Conservation (phyloP, 2,797 vertebrate genomes). For the Pseudotriccus pelzelni region DNA sequence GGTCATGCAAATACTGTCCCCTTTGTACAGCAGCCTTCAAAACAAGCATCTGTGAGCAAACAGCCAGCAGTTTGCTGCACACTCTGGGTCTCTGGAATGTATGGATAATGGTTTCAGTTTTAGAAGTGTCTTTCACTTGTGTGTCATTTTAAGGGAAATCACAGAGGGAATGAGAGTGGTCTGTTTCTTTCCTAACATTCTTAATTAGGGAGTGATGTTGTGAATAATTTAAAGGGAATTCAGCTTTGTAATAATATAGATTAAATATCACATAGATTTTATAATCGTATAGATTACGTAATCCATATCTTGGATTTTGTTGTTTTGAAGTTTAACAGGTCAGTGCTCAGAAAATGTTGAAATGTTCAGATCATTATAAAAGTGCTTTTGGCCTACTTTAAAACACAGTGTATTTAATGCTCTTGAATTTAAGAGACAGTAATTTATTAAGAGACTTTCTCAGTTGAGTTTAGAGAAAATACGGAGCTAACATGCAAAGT, state of each 20-base stretch:
- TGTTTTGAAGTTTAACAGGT: background rate
- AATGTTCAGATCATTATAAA: background rate
- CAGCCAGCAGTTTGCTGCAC: background rate
- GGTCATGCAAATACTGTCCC: background rate
- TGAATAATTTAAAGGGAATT: background rate
- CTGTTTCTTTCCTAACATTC: background rate
- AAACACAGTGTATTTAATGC: background rate
- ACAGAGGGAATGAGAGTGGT: background rate
- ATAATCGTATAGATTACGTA: background rate
- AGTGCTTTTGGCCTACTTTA: background rate
- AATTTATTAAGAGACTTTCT: constrained; percentile 2
- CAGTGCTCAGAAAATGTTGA: background rate
- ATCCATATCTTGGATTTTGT: background rate
- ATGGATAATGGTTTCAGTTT: background rate
- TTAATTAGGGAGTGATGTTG: background rate
- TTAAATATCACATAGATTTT: background rate
- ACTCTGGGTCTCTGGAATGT: background rate
- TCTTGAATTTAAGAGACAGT: background rate
- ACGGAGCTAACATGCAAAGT: background rate
- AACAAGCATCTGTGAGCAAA: background rate
- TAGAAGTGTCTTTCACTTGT: background rate
- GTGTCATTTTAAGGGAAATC: constrained; percentile 1
- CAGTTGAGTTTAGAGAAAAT: background rate
- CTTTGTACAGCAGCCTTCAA: background rate
- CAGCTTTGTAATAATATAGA: background rate